Base-by-base conservation (phyloP, 2,888 invertebrate species). In the Osedax fenrisi region DNA sequence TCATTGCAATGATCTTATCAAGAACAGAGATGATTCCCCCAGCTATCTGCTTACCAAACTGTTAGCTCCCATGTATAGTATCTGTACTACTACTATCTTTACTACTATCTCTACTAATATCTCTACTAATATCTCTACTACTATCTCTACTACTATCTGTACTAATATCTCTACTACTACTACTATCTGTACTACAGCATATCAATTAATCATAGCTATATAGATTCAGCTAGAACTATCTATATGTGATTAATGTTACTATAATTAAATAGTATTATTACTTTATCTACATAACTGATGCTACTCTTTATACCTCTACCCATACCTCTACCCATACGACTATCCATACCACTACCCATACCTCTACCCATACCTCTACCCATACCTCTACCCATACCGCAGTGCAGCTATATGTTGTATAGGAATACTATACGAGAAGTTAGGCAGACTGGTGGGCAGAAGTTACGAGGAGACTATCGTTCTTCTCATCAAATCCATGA, bases 371-470 rank as follows among this genome's bases (percentile, higher is more conserved):
- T 41, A 5, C 41, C 5, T 41, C 41, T 17, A 41, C 21, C 56
- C 26, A 26, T 2, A 21, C 66, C 80, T 81, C n/a, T n/a, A n/a
- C n/a, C n/a, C n/a, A n/a, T n/a, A n/a, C n/a, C n/a, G 74, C 84
- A 97, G 96, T 80, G 94, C 95, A 81, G 95, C 97, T 21, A 92
- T 97, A 81, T 91, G 93, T 80, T 94, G 95, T 78, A 81, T 87
- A 59, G 97, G 96, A 41, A 91, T 91, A 77, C 94, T 98, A 93
- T 98, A 97, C 85, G 94, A 96, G 85, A 94, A 92, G 85, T 88
- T 98, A 23, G 97, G 98, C 0, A 88, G 98, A 78, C 95, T 98
- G 94, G 97, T 96, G 90, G 98, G 97, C 0, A 88, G 97, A 77
- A 94, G 95, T 0, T 98, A 95, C 82, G 97, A 99, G 84, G 98